A percentile compares a stretch with the other conserved stretches of the same genome.
These are phyloP conservation scores for Euwallacea fornicatus DNA, from an alignment of 1,140 invertebrate species.

Conservation along the genomic window DNA sequence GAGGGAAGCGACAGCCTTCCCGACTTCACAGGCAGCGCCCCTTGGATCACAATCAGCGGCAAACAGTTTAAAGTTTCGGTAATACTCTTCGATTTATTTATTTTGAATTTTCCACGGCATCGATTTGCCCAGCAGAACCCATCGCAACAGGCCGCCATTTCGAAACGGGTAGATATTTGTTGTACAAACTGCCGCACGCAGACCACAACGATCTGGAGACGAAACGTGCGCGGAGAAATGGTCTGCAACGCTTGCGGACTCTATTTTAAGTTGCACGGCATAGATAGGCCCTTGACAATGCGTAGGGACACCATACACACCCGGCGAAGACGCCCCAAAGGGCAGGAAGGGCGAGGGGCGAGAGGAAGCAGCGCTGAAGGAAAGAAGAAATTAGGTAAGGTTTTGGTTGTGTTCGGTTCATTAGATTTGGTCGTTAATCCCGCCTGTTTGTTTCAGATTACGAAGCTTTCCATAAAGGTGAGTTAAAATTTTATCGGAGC, in stretches of 20 bases:
- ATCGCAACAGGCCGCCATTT: conserved; percentile 39
- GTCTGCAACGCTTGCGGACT: conserved; percentile 94
- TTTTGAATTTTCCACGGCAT: not conserved
- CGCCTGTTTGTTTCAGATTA: conserved; percentile 11
- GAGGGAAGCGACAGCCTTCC: conserved; percentile 44
- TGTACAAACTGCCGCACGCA: conserved; percentile 85
- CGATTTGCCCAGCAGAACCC: too few relatives aligned
- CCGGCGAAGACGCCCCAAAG: conserved; percentile 83
- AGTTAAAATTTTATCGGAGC: not conserved
- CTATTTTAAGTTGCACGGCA: conserved; percentile 90
- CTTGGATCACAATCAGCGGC: conserved; percentile 52
- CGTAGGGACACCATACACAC: conserved; percentile 96
- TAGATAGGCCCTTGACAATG: conserved; percentile 91
- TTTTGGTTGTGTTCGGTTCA: not conserved
- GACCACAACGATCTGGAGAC: conserved; percentile 90
- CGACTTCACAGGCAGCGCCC: conserved; percentile 50
- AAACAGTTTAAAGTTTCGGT: conserved; percentile 33
- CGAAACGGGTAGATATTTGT: conserved; percentile 67
- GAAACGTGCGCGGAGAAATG: conserved; percentile 87
- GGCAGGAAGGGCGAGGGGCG: conserved; percentile 43
- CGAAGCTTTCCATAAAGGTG: conserved; percentile 19
- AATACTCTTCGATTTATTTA: not conserved
- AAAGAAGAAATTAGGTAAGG: conserved; percentile 3
- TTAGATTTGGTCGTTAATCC: not conserved
- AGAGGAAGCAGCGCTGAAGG: not conserved